Evolutionary conservation across 2,888 invertebrate genomes (phyloP).

Genomic region (Metellina segmentata): DNA sequence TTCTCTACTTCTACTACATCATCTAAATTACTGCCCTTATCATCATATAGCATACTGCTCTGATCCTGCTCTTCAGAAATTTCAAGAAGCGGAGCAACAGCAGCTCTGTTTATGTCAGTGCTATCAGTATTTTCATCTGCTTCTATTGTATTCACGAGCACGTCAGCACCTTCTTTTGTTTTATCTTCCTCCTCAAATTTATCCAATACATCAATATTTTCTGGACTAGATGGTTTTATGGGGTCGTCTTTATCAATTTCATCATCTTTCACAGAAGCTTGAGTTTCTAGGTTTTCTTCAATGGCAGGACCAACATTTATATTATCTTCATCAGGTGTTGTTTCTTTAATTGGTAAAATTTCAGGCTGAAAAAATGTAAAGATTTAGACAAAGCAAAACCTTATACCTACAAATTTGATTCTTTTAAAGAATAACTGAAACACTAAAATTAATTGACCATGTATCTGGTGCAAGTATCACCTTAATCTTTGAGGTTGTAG

Average conservation of each 20-base stretch:
- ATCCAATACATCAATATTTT: constrained; percentile 6
- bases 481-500: too few relatives aligned
- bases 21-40: constrained; percentile 23
- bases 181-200: neutral
- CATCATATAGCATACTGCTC: constrained; percentile 16
- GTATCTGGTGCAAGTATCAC: too few relatives aligned
- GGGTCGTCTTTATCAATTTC: neutral
- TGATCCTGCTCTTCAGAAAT: constrained; percentile 34
- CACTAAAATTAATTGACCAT: too few relatives aligned
- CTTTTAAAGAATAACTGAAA: too few relatives aligned
- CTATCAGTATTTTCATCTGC: neutral
- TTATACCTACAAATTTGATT: neutral
- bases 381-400: neutral
- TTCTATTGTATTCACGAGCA: neutral
- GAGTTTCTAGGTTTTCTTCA: neutral
- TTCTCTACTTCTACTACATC: constrained; percentile 23
- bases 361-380: constrained; percentile 13
- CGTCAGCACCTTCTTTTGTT: neutral
- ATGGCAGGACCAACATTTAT: neutral
- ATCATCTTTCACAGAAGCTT: neutral
- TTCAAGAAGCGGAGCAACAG: constrained; percentile 59
- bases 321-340: neutral
- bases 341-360: neutral
- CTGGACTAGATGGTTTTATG: constrained; percentile 32
- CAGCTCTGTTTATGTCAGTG: constrained; percentile 43